These are phyloP conservation scores for Trachelipus rathkii DNA, from an alignment of 1,140 invertebrate species.

Conservation along the genomic window DNA sequence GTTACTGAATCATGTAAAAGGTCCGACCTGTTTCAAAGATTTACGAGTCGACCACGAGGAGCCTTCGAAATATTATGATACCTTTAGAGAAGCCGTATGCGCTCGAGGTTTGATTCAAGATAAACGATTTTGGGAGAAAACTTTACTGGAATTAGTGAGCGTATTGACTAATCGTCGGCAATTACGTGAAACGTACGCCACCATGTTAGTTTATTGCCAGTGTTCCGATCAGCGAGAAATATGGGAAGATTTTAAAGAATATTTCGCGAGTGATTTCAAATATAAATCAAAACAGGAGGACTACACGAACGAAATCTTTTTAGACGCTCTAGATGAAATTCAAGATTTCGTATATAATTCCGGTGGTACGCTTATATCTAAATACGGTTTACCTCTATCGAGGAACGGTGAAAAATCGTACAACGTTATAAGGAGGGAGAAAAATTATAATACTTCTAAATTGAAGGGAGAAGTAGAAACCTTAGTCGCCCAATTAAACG, in stretches of 20 bases:
- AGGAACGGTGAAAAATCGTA: too few relatives aligned
- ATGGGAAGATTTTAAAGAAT: constrained; percentile 8
- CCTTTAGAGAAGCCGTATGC: background rate
- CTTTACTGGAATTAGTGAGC: background rate
- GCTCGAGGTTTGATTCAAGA: background rate
- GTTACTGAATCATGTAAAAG: background rate
- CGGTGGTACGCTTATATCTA: background rate
- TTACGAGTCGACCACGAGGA: background rate
- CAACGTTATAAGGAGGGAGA: too few relatives aligned
- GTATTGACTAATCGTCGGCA: background rate
- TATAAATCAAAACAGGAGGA: background rate
- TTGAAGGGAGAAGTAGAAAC: too few relatives aligned
- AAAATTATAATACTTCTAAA: too few relatives aligned
- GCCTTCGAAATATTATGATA: background rate
- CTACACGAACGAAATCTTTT: background rate
- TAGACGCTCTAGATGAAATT: background rate
- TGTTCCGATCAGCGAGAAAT: background rate
- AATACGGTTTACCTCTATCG: background rate
- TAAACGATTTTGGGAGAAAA: background rate
- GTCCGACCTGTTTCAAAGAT: background rate
- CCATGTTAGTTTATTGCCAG: background rate
- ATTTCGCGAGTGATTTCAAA: background rate
- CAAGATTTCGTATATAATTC: background rate
- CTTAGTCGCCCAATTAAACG: too few relatives aligned
- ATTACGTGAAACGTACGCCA: background rate